phyloP scores from a whole-genome alignment of 2,888 invertebrate species.

The Lamellibrachia columna region DNA sequence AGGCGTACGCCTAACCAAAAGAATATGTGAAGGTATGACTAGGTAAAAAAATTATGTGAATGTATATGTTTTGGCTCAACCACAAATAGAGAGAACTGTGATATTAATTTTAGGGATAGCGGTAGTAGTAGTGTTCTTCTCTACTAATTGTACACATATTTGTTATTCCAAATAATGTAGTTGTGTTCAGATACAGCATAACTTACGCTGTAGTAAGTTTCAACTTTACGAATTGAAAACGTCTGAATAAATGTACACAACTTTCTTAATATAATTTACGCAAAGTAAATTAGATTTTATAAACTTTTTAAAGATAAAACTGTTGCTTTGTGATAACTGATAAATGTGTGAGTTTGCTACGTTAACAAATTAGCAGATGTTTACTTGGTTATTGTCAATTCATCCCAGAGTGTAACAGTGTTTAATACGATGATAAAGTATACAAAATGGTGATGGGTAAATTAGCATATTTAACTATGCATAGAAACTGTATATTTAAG shows the following conservation, averaged over 20 bases:
- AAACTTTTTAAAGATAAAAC: no score
- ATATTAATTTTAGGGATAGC: not conserved
- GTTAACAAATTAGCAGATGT: not conserved
- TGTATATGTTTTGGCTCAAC: not conserved
- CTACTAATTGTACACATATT: not conserved
- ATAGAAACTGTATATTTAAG: no score
- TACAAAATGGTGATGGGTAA: not conserved
- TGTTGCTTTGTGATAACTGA: not conserved
- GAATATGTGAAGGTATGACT: not conserved
- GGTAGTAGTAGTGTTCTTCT: not conserved
- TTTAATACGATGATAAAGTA: not conserved
- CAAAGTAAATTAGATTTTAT: not conserved
- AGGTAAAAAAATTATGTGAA: no score
- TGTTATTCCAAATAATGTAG: no score
- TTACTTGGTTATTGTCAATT: not conserved
- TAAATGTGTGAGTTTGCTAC: not conserved
- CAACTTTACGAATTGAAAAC: not conserved
- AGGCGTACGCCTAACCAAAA: not conserved
- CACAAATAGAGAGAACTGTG: not conserved
- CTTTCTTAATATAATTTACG: not conserved
- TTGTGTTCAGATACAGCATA: not conserved
- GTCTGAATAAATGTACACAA: not conserved
- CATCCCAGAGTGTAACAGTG: not conserved
- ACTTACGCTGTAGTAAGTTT: not conserved
- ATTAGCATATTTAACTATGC: no score